These are phyloP conservation scores for Pampus argenteus DNA, from an alignment of 2,797 vertebrate genomes.

Conservation along the genomic window DNA sequence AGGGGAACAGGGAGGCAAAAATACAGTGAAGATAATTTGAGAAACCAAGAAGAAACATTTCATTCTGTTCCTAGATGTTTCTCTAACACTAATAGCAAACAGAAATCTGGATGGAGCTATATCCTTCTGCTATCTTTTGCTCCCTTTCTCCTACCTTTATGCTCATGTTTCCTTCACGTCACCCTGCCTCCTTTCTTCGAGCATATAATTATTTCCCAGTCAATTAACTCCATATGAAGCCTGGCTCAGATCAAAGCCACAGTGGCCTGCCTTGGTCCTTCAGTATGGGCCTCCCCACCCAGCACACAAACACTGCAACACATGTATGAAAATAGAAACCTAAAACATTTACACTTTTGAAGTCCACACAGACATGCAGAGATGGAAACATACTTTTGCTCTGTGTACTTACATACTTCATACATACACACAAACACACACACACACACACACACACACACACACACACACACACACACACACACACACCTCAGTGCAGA, in stretches of 20 bases:
- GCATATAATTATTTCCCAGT: constrained; percentile 79
- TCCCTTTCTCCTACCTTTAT: background rate
- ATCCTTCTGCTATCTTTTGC: constrained; percentile 12
- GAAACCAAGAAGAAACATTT: constrained; percentile 15
- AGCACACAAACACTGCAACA: constrained; percentile 35
- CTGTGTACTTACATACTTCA: constrained; percentile 15
- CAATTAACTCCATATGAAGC: constrained; percentile 81
- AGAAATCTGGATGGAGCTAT: constrained; percentile 1
- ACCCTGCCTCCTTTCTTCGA: constrained; percentile 34
- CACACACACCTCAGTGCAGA: constrained; percentile 46
- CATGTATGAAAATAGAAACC: constrained; percentile 60
- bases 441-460: background rate
- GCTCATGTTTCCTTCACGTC: constrained; percentile 22
- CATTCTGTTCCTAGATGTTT: constrained; percentile 31
- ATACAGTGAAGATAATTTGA: constrained; percentile 19
- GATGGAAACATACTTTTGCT: constrained; percentile 7
- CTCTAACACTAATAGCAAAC: constrained; percentile 1
- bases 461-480: constrained; percentile 31
- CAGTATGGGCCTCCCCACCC: constrained; percentile 60
- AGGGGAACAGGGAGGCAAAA: constrained; percentile 21
- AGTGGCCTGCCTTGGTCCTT: constrained; percentile 35
- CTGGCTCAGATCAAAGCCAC: constrained; percentile 76
- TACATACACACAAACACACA: too few species aligned
- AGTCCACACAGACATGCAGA: constrained; percentile 17
- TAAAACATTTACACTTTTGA: constrained; percentile 44